Percentiles rank a stretch among this genome's conserved stretches.
phyloP scores from a whole-genome alignment of 2,888 invertebrate species.

The Dicroscelio sp. region DNA sequence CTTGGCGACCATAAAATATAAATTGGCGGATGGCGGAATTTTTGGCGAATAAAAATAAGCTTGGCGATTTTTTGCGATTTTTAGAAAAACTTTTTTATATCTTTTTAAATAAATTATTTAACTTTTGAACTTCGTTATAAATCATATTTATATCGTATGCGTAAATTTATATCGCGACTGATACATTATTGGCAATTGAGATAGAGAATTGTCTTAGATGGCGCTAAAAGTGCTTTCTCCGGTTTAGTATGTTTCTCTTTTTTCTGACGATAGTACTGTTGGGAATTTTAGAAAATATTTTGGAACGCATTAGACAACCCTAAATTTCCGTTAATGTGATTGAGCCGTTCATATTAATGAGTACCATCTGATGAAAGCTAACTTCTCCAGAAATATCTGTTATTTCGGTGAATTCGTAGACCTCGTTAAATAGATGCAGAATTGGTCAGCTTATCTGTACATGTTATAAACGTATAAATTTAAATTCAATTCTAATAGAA shows the following conservation, averaged over 20 bases:
- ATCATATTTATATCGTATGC: not conserved
- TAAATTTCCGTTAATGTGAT: not conserved
- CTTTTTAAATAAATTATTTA: too few relatives aligned
- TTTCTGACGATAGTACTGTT: not conserved
- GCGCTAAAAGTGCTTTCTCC: too few relatives aligned
- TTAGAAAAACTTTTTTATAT: not conserved
- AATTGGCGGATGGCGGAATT: conserved; percentile 29
- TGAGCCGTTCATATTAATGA: not conserved
- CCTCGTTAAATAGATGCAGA: too few relatives aligned
- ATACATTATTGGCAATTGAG: not conserved
- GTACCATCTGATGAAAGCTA: not conserved
- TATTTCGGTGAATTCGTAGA: not conserved
- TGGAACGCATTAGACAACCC: not conserved
- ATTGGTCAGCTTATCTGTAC: not conserved
- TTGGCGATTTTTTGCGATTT: not conserved
- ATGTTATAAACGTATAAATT: too few relatives aligned
- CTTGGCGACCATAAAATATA: not conserved
- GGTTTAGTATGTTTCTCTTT: too few relatives aligned
- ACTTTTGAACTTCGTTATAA: not conserved
- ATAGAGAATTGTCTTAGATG: too few relatives aligned
- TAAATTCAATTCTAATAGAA: too few relatives aligned
- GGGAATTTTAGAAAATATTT: not conserved
- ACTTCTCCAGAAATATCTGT: not conserved
- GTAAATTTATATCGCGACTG: not conserved
- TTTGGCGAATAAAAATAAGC: not conserved